These are phyloP conservation scores for Caenorhabditis remanei DNA, from an alignment of 1,140 invertebrate species.

Conservation along the genomic window DNA sequence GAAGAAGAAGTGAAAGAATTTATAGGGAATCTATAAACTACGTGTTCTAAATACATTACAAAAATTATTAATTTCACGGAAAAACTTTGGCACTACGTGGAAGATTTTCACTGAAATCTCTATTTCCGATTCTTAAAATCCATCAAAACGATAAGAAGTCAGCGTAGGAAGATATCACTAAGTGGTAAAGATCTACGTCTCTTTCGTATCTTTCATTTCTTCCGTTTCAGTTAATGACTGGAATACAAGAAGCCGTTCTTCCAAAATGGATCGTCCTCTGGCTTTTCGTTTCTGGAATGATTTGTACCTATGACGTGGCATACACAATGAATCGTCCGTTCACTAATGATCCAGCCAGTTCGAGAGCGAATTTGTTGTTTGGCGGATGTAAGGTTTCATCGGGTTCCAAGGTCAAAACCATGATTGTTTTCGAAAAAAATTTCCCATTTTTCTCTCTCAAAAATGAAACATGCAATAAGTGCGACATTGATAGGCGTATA, in stretches of 20 bases:
- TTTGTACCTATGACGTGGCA: constrained; percentile 45
- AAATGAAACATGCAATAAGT: background rate
- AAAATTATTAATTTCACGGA: too few relatives aligned
- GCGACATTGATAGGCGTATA: background rate
- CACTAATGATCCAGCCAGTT: constrained; percentile 40
- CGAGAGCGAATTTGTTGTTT: constrained; percentile 9
- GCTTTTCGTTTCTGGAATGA: constrained; percentile 43
- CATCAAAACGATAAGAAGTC: constrained; percentile 12
- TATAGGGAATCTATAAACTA: too few relatives aligned
- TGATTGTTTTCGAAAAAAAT: background rate
- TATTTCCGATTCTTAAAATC: background rate
- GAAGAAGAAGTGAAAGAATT: too few relatives aligned
- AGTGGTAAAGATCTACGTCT: background rate
- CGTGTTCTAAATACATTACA: too few relatives aligned
- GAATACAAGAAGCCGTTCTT: constrained; percentile 2
- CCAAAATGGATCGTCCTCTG: constrained; percentile 23
- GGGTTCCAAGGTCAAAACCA: background rate
- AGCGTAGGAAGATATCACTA: background rate
- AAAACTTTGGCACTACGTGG: background rate
- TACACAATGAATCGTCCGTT: constrained; percentile 49
- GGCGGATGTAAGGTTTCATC: constrained; percentile 13
- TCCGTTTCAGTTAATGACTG: background rate
- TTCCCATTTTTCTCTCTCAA: background rate
- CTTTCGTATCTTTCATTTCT: background rate
- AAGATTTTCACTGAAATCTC: background rate